Conservation (phyloP, 2,113 vertebrate genomes). For the Anolis carolinensis region DNA sequence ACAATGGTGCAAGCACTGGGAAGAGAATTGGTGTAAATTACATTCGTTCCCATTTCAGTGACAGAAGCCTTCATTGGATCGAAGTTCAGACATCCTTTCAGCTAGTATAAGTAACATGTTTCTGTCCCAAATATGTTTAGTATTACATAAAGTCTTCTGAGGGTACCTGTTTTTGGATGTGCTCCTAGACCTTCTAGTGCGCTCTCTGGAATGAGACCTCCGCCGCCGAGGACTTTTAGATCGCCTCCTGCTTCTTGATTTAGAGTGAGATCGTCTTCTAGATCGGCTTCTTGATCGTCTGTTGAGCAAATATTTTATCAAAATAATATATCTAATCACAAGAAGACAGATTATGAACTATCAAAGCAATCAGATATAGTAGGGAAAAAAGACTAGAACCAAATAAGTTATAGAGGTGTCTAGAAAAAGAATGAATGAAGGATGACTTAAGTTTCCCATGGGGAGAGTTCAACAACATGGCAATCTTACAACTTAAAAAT, state of each 20-base stretch:
- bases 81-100: background rate
- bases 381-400: background rate
- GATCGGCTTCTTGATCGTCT: slow-evolving; percentile 94
- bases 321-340: background rate
- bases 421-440: background rate
- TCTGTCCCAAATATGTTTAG: background rate
- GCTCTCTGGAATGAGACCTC: slow-evolving; percentile 89
- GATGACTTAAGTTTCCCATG: background rate
- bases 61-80: background rate
- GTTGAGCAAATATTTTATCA: slow-evolving; percentile 7
- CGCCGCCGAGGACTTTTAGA: slow-evolving; percentile 93
- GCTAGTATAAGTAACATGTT: background rate
- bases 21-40: background rate
- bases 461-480: too few species aligned
- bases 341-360: too few species aligned
- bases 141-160: background rate
- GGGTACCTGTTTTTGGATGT: slow-evolving; percentile 86
- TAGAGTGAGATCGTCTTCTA: slow-evolving; percentile 89
- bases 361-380: background rate
- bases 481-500: too few species aligned
- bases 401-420: background rate
- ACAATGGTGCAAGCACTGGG: background rate
- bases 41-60: background rate
- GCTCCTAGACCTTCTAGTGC: slow-evolving; percentile 85
- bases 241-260: slow-evolving; percentile 88